These are phyloP conservation scores for Venustaconcha ellipsiformis DNA, from an alignment of 1,140 invertebrate genomes.

Conservation along the genomic window DNA sequence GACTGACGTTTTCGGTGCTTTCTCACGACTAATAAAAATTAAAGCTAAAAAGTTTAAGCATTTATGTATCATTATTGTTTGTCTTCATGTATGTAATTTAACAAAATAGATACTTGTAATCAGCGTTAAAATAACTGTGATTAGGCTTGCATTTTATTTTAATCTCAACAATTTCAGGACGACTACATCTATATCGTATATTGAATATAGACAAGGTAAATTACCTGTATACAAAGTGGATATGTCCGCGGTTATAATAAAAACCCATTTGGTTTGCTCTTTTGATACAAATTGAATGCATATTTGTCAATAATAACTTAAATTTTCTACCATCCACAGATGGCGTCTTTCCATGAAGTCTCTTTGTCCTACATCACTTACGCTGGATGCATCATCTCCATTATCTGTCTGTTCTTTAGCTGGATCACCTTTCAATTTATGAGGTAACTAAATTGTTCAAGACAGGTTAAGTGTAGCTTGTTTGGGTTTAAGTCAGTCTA, in stretches of 20 bases:
- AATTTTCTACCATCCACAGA: conserved; percentile 33
- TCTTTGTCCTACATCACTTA: conserved; percentile 85
- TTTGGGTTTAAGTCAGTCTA: not conserved
- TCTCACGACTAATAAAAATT: no score
- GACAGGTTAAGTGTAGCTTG: not conserved
- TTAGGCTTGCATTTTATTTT: not conserved
- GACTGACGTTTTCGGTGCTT: no score
- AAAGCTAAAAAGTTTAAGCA: no score
- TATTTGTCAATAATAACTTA: not conserved
- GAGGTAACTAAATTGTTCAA: conserved; percentile 67
- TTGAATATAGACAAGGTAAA: not conserved
- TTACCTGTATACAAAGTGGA: not conserved
- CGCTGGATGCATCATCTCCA: conserved; percentile 86
- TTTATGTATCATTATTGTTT: no score
- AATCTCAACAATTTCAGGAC: not conserved
- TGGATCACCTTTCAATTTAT: conserved; percentile 87
- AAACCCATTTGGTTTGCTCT: not conserved
- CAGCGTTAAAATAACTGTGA: no score
- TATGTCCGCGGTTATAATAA: not conserved
- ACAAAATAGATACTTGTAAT: no score
- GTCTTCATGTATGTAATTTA: no score
- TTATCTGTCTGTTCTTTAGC: conserved; percentile 85
- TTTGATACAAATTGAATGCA: not conserved
- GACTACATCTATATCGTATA: not conserved
- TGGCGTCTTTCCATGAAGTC: conserved; percentile 64